Percentiles rank a stretch among this genome's conserved stretches.
Evolutionary conservation across 92 coral and sea anemone genomes (phyloP).

Genomic region (Isaurus tuberculatus): DNA sequence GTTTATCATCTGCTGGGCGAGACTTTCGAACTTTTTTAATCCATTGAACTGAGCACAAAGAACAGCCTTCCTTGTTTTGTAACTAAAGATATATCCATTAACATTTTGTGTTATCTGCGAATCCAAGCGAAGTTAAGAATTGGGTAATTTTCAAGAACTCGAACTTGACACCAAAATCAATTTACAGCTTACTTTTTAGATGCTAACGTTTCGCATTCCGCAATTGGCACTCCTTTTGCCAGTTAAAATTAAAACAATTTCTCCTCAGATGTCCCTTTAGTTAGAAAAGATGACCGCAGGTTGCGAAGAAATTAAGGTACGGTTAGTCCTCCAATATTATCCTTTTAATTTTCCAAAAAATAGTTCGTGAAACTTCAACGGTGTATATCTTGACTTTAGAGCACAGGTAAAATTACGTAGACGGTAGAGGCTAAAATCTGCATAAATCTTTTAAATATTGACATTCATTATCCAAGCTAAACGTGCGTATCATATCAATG

Average conservation of each 20-base stretch:
- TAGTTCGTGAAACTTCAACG: not conserved
- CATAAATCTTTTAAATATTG: not conserved
- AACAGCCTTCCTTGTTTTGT: not conserved
- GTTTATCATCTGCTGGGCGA: conserved; percentile 34
- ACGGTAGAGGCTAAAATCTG: too few relatives aligned
- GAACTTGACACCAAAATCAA: conserved; percentile 36
- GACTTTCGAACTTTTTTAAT: not conserved
- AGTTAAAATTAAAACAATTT: conserved; percentile 26
- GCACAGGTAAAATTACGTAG: too few relatives aligned
- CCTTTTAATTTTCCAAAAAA: not conserved
- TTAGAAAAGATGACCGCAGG: not conserved
- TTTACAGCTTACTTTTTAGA: conserved; percentile 16
- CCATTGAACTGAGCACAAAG: not conserved
- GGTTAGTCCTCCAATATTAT: not conserved
- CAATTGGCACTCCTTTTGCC: conserved; percentile 28
- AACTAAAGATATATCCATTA: conserved; percentile 18
- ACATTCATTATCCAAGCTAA: conserved; percentile 26
- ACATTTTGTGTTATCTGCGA: conserved; percentile 34
- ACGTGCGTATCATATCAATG: not conserved
- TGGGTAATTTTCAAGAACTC: not conserved
- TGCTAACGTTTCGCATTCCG: conserved; percentile 39
- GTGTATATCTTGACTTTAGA: not conserved
- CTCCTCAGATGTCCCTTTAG: not conserved
- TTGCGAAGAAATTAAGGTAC: conserved; percentile 2
- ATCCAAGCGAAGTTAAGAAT: conserved; percentile 1